Conservation (phyloP, 2,113 vertebrate species). For the Cryptoleucopteryx plumbea region DNA sequence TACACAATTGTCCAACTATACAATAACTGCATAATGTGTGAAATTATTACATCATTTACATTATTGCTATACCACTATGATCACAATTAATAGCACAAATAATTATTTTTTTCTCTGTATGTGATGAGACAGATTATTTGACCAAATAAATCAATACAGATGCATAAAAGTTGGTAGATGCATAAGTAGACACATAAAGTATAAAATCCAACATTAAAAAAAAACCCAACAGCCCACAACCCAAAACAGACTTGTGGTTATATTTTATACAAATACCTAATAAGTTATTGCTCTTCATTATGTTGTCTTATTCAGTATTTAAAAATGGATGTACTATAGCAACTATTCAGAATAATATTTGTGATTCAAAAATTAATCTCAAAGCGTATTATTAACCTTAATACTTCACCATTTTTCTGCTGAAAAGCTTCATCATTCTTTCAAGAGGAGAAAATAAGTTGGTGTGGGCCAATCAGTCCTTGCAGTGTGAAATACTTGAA, state of each 20-base stretch:
- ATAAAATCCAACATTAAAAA: neutral
- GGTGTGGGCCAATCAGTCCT: neutral
- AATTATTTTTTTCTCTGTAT: neutral
- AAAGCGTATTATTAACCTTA: neutral
- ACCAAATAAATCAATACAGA: neutral
- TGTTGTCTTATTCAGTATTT: neutral
- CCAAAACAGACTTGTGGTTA: neutral
- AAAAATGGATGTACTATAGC: neutral
- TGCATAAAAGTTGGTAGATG: neutral
- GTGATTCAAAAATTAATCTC: neutral
- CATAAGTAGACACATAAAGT: neutral
- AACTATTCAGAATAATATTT: neutral
- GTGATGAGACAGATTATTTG: too few relatives aligned
- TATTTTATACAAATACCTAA: neutral
- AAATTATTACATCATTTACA: neutral
- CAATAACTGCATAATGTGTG: neutral
- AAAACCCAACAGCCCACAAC: neutral
- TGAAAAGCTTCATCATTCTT: neutral
- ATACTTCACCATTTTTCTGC: neutral
- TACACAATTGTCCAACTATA: neutral
- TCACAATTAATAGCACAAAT: neutral
- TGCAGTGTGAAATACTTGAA: neutral
- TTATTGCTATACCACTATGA: too few relatives aligned
- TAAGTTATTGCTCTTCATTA: neutral
- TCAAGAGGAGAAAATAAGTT: neutral